Conservation (phyloP, 2,888 invertebrate species). For the Opisthograptis luteolata region DNA sequence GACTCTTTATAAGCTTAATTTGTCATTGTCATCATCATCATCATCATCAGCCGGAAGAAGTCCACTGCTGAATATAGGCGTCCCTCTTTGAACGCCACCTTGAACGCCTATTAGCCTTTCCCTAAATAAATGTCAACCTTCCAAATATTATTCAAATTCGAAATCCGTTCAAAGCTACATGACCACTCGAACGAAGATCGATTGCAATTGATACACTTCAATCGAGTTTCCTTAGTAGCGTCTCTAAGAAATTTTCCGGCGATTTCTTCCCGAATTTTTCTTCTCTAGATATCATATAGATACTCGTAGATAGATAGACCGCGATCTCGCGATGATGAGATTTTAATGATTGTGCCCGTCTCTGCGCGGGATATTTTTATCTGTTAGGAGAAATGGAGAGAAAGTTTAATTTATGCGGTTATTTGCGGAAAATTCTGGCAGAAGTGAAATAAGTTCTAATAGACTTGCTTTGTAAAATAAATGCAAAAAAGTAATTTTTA, state of each 20-base stretch:
- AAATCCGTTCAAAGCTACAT: no score
- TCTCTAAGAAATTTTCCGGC: conserved; percentile 42
- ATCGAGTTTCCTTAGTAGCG: conserved; percentile 31
- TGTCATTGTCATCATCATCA: no score
- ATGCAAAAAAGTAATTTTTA: no score
- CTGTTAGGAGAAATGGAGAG: conserved; percentile 11
- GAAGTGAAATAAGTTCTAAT: neutral
- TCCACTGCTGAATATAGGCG: no score
- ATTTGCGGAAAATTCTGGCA: neutral
- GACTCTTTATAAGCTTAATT: no score
- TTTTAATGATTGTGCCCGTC: conserved; percentile 52
- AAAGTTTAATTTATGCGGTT: conserved; percentile 15
- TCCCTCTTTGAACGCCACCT: no score
- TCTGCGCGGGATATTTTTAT: conserved; percentile 17
- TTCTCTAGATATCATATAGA: no score
- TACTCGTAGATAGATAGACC: conserved; percentile 49
- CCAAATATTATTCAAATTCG: no score
- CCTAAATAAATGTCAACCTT: no score
- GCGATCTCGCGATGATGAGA: conserved; percentile 52
- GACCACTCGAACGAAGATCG: neutral
- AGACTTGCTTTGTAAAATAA: neutral
- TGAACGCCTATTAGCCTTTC: no score
- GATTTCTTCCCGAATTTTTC: conserved; percentile 45
- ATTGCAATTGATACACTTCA: neutral
- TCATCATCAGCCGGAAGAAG: no score